Conservation (phyloP, 2,113 vertebrate genomes). For the Rhinopomastus cyanomelas region DNA sequence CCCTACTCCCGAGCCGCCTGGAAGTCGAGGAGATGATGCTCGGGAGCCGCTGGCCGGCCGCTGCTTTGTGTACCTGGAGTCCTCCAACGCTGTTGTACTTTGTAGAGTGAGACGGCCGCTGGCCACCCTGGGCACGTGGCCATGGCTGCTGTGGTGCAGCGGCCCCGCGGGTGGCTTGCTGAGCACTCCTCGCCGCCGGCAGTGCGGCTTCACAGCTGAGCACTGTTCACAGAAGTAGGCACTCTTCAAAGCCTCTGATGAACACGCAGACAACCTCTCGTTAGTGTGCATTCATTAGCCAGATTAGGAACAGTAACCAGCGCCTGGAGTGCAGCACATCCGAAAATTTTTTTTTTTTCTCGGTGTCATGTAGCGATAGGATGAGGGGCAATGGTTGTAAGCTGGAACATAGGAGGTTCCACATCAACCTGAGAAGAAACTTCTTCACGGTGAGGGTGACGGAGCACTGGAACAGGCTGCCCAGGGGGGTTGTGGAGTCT, state of each 20-base stretch:
- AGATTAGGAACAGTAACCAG: conserved; percentile 56
- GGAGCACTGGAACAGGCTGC: no score
- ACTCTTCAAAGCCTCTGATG: conserved; percentile 65
- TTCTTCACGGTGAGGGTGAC: no score
- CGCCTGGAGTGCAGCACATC: conserved; percentile 50
- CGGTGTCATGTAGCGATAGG: no score
- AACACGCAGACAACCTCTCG: conserved; percentile 68
- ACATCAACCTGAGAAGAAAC: no score
- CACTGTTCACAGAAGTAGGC: conserved; percentile 61
- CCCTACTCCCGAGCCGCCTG: conserved; percentile 86
- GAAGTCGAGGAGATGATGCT: conserved; percentile 82
- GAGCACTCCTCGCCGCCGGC: conserved; percentile 26
- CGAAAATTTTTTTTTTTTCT: no score
- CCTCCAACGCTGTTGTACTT: conserved; percentile 61
- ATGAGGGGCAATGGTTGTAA: no score
- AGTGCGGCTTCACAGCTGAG: conserved; percentile 56
- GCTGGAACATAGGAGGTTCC: no score
- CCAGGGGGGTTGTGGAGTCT: no score
- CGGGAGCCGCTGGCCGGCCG: neutral
- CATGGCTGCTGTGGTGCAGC: neutral
- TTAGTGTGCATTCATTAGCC: conserved; percentile 67
- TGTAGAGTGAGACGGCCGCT: conserved; percentile 50
- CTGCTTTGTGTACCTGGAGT: conserved; percentile 33
- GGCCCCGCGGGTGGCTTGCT: conserved; percentile 19
- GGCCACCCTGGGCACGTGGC: conserved; percentile 22